phyloP scores from a whole-genome alignment of 64 coral and sea anemone genomes.

The Pachyseris speciosa region DNA sequence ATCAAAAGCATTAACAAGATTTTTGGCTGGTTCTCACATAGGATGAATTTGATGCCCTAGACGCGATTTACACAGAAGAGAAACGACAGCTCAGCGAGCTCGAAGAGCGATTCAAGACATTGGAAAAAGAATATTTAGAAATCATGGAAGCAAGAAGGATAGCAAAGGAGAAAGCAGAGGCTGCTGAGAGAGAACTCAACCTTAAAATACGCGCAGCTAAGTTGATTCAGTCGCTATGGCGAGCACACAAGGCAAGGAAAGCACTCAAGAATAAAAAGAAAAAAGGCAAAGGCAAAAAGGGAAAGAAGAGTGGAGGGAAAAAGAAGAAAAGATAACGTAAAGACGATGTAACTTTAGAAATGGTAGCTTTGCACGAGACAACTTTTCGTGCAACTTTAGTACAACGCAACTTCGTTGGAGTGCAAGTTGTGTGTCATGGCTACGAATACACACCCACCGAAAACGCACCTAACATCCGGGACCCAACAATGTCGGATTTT shows the following conservation, averaged over 20 bases:
- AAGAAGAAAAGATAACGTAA: slow-evolving; percentile 67
- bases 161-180: slow-evolving; percentile 95
- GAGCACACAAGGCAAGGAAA: slow-evolving; percentile 94
- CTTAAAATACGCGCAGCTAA: slow-evolving; percentile 92
- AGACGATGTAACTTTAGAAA: neutral
- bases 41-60: slow-evolving; percentile 91
- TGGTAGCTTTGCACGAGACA: neutral
- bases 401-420: too few relatives aligned
- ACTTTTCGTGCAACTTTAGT: neutral
- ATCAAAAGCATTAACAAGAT: too few relatives aligned
- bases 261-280: slow-evolving; percentile 90
- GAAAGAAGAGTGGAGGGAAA: slow-evolving; percentile 80
- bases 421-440: too few relatives aligned
- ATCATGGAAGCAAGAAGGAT: slow-evolving; percentile 91
- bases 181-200: slow-evolving; percentile 86
- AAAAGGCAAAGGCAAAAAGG: slow-evolving; percentile 81
- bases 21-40: too few relatives aligned
- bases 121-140: slow-evolving; percentile 87
- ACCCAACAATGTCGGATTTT: too few relatives aligned
- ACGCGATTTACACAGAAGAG: slow-evolving; percentile 93
- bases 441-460: too few relatives aligned
- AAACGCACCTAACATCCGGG: too few relatives aligned
- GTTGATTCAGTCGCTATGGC: slow-evolving; percentile 93
- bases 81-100: slow-evolving; percentile 95
- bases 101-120: slow-evolving; percentile 91